A percentile compares a stretch with the other conserved stretches of the same genome.
Evolutionary conservation across 2,888 invertebrate genomes (phyloP).

Genomic region (Macrophya alboannulata): DNA sequence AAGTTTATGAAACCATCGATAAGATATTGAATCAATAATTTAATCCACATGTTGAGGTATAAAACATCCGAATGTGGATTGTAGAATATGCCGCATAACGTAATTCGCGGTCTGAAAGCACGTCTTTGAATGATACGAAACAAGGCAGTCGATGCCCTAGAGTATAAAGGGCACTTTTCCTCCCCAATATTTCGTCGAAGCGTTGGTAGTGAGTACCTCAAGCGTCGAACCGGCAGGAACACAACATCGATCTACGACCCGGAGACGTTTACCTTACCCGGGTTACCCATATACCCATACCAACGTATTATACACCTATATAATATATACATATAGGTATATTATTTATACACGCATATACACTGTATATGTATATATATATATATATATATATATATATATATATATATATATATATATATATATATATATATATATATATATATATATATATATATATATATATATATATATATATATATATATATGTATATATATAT

Average conservation of each 20-base stretch:
- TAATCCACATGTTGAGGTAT: background rate
- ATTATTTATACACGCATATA: background rate
- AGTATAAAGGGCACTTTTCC: background rate
- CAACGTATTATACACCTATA: background rate
- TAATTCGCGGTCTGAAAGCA: background rate
- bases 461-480: background rate
- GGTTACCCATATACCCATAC: background rate
- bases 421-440: background rate
- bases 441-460: background rate
- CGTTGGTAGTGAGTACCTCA: background rate
- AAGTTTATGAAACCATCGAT: background rate
- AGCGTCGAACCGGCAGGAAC: constrained; percentile 36
- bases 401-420: background rate
- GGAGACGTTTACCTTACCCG: constrained; percentile 38
- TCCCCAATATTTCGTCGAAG: constrained; percentile 31
- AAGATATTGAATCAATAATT: background rate
- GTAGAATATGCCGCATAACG: background rate
- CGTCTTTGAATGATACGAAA: background rate
- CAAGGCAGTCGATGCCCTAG: constrained; percentile 15
- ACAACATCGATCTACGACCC: constrained; percentile 51
- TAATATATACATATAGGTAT: background rate
- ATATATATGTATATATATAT: background rate
- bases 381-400: background rate
- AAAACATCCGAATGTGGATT: background rate
- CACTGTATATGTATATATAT: background rate